Percentiles rank a stretch among this genome's conserved stretches.
Evolutionary conservation across 2,113 vertebrate species (phyloP).

Genomic region (Neomonachus schauinslandi): DNA sequence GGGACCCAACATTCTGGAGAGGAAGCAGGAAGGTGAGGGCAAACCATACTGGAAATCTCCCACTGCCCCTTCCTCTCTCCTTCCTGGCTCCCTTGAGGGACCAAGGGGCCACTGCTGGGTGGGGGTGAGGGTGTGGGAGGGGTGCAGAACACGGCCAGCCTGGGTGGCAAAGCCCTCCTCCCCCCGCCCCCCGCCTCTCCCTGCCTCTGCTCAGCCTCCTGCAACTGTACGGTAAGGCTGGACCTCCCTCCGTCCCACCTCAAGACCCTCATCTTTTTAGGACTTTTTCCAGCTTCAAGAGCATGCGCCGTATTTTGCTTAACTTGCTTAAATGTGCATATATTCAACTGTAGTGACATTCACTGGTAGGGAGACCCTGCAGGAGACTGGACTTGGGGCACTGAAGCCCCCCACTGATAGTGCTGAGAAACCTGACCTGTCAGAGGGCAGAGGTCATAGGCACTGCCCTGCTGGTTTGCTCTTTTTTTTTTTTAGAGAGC

Average conservation of each 20-base stretch:
- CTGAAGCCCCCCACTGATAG: neutral
- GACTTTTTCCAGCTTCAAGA: neutral
- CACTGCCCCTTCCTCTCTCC: neutral
- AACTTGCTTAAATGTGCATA: neutral
- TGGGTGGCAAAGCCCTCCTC: accelerated
- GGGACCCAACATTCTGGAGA: neutral
- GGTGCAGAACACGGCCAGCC: no score
- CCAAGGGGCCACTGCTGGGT: neutral
- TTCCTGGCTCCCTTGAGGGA: neutral
- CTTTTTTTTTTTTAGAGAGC: neutral
- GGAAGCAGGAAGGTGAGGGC: neutral
- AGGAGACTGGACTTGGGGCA: neutral
- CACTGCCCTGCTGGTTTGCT: neutral
- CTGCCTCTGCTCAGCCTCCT: neutral
- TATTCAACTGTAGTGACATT: neutral
- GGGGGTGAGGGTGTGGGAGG: neutral
- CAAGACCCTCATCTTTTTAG: neutral
- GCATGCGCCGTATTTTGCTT: neutral
- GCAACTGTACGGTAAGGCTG: neutral
- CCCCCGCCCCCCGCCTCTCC: neutral
- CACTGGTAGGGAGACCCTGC: neutral
- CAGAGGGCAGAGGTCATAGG: no score
- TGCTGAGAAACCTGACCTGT: neutral
- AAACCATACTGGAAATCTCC: neutral
- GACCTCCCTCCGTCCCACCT: neutral